Conservation (phyloP, 2,113 vertebrate genomes). For the Chaenogobius annularis region DNA sequence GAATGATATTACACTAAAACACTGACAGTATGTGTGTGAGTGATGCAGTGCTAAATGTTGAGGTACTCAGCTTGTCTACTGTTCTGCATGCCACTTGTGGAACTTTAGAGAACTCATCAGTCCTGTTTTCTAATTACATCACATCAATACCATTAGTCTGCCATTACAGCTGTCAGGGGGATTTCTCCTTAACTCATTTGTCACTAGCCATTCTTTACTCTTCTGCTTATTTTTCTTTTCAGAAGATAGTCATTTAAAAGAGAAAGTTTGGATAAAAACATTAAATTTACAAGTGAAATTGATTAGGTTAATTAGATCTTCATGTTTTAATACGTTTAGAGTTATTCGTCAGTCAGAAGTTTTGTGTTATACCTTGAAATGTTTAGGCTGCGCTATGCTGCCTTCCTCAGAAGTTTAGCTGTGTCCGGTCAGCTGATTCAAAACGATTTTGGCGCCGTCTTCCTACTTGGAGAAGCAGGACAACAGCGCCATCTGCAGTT, state of each 20-base stretch:
- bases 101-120: conserved; percentile 44
- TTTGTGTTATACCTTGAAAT: no score
- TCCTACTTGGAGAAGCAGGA: no score
- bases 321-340: no score
- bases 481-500: no score
- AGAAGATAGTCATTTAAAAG: background rate
- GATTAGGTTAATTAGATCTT: no score
- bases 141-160: conserved; percentile 62
- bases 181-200: conserved; percentile 33
- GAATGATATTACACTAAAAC: background rate
- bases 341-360: no score
- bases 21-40: background rate
- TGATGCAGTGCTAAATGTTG: background rate
- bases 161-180: conserved; percentile 46
- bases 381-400: no score
- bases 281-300: background rate
- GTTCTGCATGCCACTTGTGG: conserved; percentile 19
- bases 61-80: conserved; percentile 22
- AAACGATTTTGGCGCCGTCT: no score
- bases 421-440: no score
- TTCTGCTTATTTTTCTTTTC: background rate
- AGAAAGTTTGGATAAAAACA: no score
- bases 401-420: no score
- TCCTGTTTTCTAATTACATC: conserved; percentile 50
- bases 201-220: conserved; percentile 5